Evolutionary conservation across 2,888 invertebrate genomes (phyloP), one percentile per base, ranked within the genome.

Genomic region (Tholera decimalis): DNA sequence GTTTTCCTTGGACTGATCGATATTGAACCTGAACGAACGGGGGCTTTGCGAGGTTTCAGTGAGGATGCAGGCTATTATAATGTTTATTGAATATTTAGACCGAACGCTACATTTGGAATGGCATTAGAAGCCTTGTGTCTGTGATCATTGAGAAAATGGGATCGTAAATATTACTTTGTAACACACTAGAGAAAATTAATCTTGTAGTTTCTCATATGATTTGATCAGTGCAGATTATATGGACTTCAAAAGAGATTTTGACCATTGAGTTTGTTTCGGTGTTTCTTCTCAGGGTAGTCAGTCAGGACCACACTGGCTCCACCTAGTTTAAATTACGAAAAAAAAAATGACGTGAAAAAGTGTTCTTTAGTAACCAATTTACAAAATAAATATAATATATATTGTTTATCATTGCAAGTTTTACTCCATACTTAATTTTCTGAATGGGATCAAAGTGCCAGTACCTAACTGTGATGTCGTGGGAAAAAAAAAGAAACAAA

Each of bases 1-100:
- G 37, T 6, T 26, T 59, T 24, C 49, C 60, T 71, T 71, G 37
- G 26, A 20, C 15, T 35, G 18, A 28, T 47, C 15, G 26, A 67
- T 47, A 53, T 35, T 46, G 51, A 53, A 24, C 22, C n/a, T 51
- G 37, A 39, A 39, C 9, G 24, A 30, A 30, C 9, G 30, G 26
- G 33, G 39, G 9, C 11, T 41, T 33, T 53, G 18, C 22, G 46
- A n/a, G 63, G 39, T 22, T 72, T 63, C 51, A 24, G 8, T 35
- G 20, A 2, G 15, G 22, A 24, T 24, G 41, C 11, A 13, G 22
- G 26, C 26, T n/a, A 18, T n/a, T n/a, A n/a, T n/a, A n/a, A n/a
- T n/a, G n/a, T n/a, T n/a, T 41, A 24, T 18, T 22, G 28, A 22
- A 26, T 60, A 60, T 22, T 28, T 20, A 30, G 15, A 26, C 2